Percentiles rank a stretch among this genome's conserved stretches.
phyloP scores from a whole-genome alignment of 2,797 vertebrate species.

The Smutsia temminckii region DNA sequence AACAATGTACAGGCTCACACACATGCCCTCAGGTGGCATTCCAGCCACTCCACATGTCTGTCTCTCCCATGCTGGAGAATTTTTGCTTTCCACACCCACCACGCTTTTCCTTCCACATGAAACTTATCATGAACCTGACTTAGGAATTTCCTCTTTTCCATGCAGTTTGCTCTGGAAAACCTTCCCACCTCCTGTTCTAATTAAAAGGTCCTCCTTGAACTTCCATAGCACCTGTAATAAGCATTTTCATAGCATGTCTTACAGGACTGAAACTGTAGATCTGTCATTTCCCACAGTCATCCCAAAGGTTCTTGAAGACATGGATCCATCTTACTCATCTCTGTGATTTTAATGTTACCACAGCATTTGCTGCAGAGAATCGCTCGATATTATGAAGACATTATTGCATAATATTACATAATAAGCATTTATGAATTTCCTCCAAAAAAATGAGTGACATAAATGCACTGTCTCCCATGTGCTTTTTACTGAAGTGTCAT shows the following conservation, averaged over 20 bases:
- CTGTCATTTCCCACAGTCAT: neutral
- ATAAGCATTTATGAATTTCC: neutral
- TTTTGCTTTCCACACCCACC: neutral
- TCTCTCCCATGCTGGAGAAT: neutral
- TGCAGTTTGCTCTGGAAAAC: neutral
- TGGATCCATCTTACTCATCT: neutral
- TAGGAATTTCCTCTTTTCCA: neutral
- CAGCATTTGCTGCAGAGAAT: neutral
- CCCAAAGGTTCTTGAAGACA: neutral
- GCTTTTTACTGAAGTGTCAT: neutral
- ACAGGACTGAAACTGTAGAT: neutral
- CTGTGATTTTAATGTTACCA: neutral
- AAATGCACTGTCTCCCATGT: neutral
- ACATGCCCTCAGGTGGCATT: accelerated
- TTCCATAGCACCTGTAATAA: accelerated
- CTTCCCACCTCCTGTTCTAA: neutral
- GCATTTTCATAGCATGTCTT: neutral
- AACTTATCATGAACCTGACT: neutral
- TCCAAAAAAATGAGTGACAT: constrained; percentile 11
- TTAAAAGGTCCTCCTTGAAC: accelerated
- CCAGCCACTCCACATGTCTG: too few relatives aligned
- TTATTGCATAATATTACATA: constrained; percentile 4
- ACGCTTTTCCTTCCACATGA: neutral
- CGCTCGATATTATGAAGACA: neutral
- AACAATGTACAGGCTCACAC: accelerated